phyloP scores from a whole-genome alignment of 2,797 vertebrate species.

The Chrosomus eos region DNA sequence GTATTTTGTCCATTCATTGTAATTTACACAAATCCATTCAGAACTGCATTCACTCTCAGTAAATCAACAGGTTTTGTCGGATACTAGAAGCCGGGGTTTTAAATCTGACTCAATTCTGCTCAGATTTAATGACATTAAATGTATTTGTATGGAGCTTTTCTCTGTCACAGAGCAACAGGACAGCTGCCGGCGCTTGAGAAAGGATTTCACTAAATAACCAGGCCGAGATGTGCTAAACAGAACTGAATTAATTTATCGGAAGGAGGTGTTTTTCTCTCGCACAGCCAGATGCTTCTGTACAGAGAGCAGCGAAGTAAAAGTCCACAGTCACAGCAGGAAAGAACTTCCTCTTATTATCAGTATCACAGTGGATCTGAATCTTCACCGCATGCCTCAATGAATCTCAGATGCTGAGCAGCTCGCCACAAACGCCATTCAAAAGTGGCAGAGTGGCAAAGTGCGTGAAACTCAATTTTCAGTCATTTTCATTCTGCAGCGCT shows the following conservation, averaged over 20 bases:
- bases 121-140: constrained; percentile 35
- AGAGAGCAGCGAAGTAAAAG: constrained; percentile 26
- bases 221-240: constrained; percentile 27
- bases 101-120: constrained; percentile 33
- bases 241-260: constrained; percentile 30
- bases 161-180: constrained; percentile 26
- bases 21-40: not conserved
- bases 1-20: not conserved
- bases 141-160: constrained; percentile 34
- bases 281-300: constrained; percentile 23
- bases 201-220: constrained; percentile 42
- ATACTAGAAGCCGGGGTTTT: constrained; percentile 7
- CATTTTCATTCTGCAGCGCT: not conserved
- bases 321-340: constrained; percentile 30
- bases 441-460: constrained; percentile 22
- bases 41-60: not conserved
- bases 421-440: not conserved
- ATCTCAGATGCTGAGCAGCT: constrained; percentile 10
- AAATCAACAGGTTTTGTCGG: not conserved
- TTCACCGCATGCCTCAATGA: constrained; percentile 20
- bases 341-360: constrained; percentile 35
- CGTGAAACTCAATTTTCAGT: constrained; percentile 21
- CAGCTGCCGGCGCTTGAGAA: not conserved
- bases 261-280: constrained; percentile 33
- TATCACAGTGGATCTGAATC: constrained; percentile 38